A percentile compares a stretch with the other conserved stretches of the same genome.
phyloP scores from a whole-genome alignment of 2,113 vertebrate genomes.

The Cardinalis cardinalis region DNA sequence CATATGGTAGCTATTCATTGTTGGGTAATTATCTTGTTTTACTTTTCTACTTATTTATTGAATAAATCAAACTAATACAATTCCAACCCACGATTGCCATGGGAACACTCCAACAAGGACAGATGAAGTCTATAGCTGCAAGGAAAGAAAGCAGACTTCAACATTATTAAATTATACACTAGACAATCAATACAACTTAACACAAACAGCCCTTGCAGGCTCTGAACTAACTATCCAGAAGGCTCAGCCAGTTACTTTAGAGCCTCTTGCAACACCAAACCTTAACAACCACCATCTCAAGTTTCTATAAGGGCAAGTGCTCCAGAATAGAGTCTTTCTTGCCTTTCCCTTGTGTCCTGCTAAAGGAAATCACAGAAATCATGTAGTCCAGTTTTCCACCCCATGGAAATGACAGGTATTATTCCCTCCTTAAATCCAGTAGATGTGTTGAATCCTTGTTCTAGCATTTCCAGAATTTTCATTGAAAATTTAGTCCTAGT shows the following conservation, averaged over 20 bases:
- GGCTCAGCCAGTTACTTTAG: background rate
- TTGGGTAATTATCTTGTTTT: slow-evolving; percentile 71
- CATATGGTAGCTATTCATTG: slow-evolving; percentile 68
- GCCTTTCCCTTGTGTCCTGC: background rate
- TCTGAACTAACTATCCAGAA: background rate
- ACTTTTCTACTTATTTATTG: slow-evolving; percentile 78
- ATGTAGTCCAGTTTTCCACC: background rate
- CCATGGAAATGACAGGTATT: background rate
- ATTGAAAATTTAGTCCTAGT: background rate
- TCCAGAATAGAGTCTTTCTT: background rate
- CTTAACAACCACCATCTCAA: background rate
- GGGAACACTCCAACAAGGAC: slow-evolving; percentile 72
- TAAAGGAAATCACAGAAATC: background rate
- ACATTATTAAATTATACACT: slow-evolving; percentile 61
- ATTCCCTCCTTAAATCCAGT: background rate
- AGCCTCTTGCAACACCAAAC: background rate
- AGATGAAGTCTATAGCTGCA: slow-evolving; percentile 51
- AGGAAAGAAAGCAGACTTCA: slow-evolving; percentile 47
- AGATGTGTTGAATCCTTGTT: background rate
- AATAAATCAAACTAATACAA: slow-evolving; percentile 79
- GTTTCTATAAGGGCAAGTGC: background rate
- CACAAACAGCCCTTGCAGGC: slow-evolving; percentile 39
- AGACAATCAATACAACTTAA: slow-evolving; percentile 67
- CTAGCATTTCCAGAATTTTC: background rate
- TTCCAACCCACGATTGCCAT: slow-evolving; percentile 63